A percentile compares a stretch with the other conserved stretches of the same genome.
phyloP scores from a whole-genome alignment of 2,888 invertebrate genomes.

The Agonopterix alstromeriana region DNA sequence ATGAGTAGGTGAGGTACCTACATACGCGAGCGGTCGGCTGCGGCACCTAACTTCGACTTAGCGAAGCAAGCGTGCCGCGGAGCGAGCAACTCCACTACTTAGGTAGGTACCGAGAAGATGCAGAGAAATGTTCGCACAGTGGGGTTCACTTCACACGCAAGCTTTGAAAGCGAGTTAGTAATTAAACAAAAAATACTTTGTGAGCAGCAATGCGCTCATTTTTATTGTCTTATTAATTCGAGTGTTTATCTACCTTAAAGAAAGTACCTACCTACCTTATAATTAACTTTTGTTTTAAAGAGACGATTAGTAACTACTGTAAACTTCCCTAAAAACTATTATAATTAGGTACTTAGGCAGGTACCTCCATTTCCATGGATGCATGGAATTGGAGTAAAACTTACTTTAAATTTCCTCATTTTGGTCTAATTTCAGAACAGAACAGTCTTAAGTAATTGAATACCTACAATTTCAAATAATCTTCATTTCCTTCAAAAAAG shows the following conservation, averaged over 20 bases:
- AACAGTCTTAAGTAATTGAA: too few species aligned
- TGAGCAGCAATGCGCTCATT: neutral
- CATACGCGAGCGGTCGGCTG: conserved; percentile 38
- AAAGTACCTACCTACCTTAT: neutral
- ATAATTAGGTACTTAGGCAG: too few species aligned
- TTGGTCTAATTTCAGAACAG: too few species aligned
- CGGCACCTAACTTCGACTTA: conserved; percentile 44
- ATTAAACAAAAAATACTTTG: conserved; percentile 6
- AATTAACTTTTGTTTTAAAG: neutral
- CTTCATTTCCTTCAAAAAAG: too few species aligned
- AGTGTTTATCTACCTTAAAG: neutral
- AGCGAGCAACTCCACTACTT: conserved; percentile 15
- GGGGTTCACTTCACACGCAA: conserved; percentile 41
- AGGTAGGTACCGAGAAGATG: conserved; percentile 25
- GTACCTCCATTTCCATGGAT: too few species aligned
- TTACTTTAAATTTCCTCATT: too few species aligned
- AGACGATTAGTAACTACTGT: too few species aligned
- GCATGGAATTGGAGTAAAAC: too few species aligned
- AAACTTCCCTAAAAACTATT: too few species aligned
- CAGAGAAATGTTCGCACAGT: conserved; percentile 37
- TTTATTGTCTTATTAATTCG: too few species aligned
- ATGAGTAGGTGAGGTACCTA: conserved; percentile 18
- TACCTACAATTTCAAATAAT: too few species aligned
- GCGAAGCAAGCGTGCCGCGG: conserved; percentile 25
- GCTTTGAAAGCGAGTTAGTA: conserved; percentile 34